Evolutionary conservation across 2,888 invertebrate genomes (phyloP).

Genomic region (Peribatodes rhomboidaria): DNA sequence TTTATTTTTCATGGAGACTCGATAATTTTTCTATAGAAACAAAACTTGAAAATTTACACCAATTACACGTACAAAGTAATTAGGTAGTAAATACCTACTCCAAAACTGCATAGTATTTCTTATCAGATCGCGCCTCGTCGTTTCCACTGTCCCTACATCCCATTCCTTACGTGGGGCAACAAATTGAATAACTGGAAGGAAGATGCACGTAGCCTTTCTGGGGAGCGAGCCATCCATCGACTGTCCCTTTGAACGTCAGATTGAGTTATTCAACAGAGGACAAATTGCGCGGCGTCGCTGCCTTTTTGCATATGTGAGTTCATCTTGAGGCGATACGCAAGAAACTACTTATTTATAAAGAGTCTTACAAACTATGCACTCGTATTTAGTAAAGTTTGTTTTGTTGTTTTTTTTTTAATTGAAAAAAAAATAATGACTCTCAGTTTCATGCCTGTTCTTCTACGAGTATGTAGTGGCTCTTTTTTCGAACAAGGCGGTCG

Average conservation of each 20-base stretch:
- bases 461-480: too few relatives aligned
- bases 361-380: background rate
- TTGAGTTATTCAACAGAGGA: constrained; percentile 67
- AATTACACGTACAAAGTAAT: background rate
- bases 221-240: constrained; percentile 79
- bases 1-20: too few relatives aligned
- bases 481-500: too few relatives aligned
- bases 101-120: background rate
- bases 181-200: constrained; percentile 83
- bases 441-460: too few relatives aligned
- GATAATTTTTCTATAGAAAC: too few relatives aligned
- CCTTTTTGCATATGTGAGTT: constrained; percentile 53
- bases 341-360: background rate
- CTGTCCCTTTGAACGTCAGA: constrained; percentile 74
- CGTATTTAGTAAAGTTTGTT: background rate
- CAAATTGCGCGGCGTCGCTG: constrained; percentile 54
- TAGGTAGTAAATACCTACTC: background rate
- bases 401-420: background rate
- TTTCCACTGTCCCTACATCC: constrained; percentile 51
- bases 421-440: too few relatives aligned
- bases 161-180: constrained; percentile 60
- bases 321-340: constrained; percentile 19
- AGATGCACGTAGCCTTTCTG: constrained; percentile 78
- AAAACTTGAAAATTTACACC: background rate
- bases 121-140: constrained; percentile 10